Evolutionary conservation across 2,888 invertebrate species (phyloP).

Genomic region (Heteromurus nitidus): DNA sequence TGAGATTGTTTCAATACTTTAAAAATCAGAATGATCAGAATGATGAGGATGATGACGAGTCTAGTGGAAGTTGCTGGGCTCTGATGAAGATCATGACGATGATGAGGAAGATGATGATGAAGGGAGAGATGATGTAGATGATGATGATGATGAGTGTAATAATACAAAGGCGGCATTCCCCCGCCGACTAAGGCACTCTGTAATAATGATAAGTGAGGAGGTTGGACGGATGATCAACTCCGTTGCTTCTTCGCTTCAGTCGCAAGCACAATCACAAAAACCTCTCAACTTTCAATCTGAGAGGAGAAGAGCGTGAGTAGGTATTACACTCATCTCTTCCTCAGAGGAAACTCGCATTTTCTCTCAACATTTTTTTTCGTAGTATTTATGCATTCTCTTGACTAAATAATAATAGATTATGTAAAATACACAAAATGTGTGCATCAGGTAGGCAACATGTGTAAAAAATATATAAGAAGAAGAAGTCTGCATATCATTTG

Average conservation of each 20-base stretch:
- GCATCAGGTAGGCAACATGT: conserved; percentile 46
- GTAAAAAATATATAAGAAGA: neutral
- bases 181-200: conserved; percentile 66
- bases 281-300: neutral
- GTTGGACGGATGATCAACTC: conserved; percentile 55
- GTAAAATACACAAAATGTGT: conserved; percentile 27
- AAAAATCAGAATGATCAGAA: too few relatives aligned
- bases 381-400: conserved; percentile 49
- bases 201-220: conserved; percentile 67
- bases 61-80: conserved; percentile 29
- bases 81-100: conserved; percentile 46
- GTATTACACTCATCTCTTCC: neutral
- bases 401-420: conserved; percentile 48
- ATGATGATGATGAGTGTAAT: conserved; percentile 63
- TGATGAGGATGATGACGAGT: too few relatives aligned
- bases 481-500: too few relatives aligned
- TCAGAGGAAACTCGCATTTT: conserved; percentile 15
- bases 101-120: conserved; percentile 45
- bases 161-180: conserved; percentile 68
- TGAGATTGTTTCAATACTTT: too few relatives aligned
- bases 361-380: conserved; percentile 33
- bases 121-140: conserved; percentile 34
- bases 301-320: neutral
- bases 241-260: conserved; percentile 56
- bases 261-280: neutral